Conservation (phyloP, 2,797 vertebrate genomes). For the Adrianichthys oophorus region DNA sequence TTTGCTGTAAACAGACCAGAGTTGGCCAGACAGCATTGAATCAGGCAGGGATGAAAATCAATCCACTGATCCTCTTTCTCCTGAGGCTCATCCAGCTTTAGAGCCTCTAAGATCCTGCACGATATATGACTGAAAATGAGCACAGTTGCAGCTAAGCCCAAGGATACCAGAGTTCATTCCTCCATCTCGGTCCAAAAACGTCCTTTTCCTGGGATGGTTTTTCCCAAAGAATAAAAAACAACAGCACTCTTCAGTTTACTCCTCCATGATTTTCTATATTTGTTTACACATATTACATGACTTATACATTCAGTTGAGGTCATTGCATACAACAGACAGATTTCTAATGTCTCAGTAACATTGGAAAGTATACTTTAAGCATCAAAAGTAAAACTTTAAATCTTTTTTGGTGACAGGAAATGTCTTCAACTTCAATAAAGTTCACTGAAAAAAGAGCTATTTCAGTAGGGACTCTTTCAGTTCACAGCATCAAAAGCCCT, state of each 20-base stretch:
- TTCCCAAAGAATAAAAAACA: constrained; percentile 12
- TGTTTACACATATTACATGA: constrained; percentile 66
- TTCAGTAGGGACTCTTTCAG: background rate
- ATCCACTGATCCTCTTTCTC: constrained; percentile 79
- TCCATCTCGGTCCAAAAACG: constrained; percentile 33
- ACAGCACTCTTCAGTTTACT: constrained; percentile 4
- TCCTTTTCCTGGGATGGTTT: background rate
- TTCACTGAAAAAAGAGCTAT: too few relatives aligned
- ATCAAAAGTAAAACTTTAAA: constrained; percentile 20
- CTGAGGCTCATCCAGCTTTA: constrained; percentile 79
- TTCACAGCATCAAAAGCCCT: constrained; percentile 44
- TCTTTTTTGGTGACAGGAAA: constrained; percentile 11
- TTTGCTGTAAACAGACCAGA: constrained; percentile 9
- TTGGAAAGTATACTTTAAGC: constrained; percentile 28
- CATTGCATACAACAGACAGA: constrained; percentile 51
- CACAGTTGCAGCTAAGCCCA: constrained; percentile 36
- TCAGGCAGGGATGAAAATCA: constrained; percentile 63
- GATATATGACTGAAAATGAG: constrained; percentile 62
- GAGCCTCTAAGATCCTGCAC: constrained; percentile 71
- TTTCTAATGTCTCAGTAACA: constrained; percentile 52
- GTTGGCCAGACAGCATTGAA: constrained; percentile 44
- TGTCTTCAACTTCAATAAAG: too few relatives aligned
- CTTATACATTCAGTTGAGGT: constrained; percentile 58
- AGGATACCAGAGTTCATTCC: constrained; percentile 42
- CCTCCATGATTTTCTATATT: constrained; percentile 73